Evolutionary conservation across 1,140 invertebrate genomes (phyloP).

Genomic region (Lethrus apterus): DNA sequence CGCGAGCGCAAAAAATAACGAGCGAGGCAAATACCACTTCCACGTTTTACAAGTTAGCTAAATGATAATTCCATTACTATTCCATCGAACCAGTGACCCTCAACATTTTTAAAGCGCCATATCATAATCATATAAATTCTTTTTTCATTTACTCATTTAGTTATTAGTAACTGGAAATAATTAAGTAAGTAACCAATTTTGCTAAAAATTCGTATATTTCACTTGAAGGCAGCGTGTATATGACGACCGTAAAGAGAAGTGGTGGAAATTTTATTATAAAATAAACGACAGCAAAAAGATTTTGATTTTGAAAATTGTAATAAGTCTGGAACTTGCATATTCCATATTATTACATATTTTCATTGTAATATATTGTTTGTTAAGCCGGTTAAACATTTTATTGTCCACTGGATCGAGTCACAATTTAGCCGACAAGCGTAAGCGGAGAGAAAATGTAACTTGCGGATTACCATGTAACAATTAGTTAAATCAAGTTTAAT

Average conservation of each 20-base stretch:
- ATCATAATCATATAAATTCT: neutral
- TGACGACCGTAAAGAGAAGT: neutral
- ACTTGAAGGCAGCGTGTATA: conserved; percentile 1
- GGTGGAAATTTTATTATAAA: neutral
- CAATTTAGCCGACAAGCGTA: neutral
- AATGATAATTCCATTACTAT: conserved; percentile 32
- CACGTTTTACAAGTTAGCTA: conserved; percentile 29
- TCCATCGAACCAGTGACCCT: conserved; percentile 14
- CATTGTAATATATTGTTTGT: too few relatives aligned
- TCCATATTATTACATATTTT: too few relatives aligned
- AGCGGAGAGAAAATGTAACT: conserved; percentile 17
- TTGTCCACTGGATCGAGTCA: neutral
- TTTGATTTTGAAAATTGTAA: too few relatives aligned
- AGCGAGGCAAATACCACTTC: conserved; percentile 26
- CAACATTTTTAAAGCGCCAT: neutral
- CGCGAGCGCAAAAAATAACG: conserved; percentile 27
- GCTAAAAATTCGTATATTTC: too few relatives aligned
- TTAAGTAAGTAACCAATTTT: too few relatives aligned
- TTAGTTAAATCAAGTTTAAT: conserved; percentile 31
- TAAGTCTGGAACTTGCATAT: too few relatives aligned
- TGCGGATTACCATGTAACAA: conserved; percentile 26
- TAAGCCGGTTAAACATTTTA: too few relatives aligned
- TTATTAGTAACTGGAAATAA: too few relatives aligned
- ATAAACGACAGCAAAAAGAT: too few relatives aligned
- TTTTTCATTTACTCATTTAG: conserved; percentile 4